Percentiles rank a stretch among this genome's conserved stretches.
Evolutionary conservation across 2,113 vertebrate genomes (phyloP).

Genomic region (Panthera leo): DNA sequence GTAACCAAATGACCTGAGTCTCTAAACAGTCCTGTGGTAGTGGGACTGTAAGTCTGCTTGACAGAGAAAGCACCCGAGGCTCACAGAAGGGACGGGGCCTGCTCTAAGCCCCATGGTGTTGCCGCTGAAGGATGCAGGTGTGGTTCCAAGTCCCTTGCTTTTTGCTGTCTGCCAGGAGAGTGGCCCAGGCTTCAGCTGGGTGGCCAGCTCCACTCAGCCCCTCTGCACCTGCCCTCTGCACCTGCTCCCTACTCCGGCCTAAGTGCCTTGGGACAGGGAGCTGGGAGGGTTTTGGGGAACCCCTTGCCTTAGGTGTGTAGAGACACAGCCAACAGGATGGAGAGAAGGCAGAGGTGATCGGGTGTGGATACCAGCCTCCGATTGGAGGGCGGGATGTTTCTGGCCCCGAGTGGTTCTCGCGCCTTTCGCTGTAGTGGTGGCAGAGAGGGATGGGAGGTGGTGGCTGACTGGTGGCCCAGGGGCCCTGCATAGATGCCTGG

Average conservation of each 20-base stretch:
- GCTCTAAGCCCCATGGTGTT: background rate
- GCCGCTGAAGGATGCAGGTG: background rate
- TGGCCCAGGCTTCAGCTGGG: background rate
- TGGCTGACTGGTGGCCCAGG: background rate
- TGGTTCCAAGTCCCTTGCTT: background rate
- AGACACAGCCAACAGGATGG: background rate
- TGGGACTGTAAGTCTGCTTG: background rate
- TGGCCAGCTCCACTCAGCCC: background rate
- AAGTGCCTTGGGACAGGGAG: background rate
- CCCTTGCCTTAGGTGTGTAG: background rate
- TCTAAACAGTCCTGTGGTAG: background rate
- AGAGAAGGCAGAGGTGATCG: background rate
- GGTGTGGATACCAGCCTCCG: background rate
- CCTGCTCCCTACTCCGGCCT: background rate
- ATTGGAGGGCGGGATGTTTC: accelerated
- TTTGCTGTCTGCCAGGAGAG: background rate
- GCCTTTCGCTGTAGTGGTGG: background rate
- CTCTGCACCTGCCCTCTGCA: background rate
- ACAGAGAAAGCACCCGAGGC: background rate
- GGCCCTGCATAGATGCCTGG: background rate
- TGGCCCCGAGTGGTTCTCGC: background rate
- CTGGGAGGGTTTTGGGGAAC: background rate
- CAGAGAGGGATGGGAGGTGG: background rate
- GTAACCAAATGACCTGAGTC: background rate
- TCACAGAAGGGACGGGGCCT: background rate